phyloP scores from a whole-genome alignment of 2,888 invertebrate species.

The Archips xylosteana region DNA sequence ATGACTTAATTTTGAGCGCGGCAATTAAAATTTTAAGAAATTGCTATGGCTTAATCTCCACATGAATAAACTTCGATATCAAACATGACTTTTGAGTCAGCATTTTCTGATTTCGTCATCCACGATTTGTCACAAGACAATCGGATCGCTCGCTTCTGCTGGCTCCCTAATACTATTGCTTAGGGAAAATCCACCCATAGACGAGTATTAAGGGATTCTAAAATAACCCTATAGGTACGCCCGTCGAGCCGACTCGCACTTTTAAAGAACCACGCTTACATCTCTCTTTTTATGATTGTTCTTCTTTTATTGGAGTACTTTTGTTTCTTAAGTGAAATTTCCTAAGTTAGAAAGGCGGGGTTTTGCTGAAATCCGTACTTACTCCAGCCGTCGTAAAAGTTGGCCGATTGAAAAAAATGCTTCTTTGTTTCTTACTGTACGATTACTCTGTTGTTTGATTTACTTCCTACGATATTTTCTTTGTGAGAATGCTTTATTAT shows the following conservation, averaged over 20 bases:
- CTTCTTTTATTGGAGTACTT: constrained; percentile 84
- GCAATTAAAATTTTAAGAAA: too few species aligned
- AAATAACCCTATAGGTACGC: constrained; percentile 37
- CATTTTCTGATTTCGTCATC: constrained; percentile 5
- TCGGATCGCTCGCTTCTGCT: constrained; percentile 3
- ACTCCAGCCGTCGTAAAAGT: constrained; percentile 79
- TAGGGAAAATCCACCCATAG: constrained; percentile 16
- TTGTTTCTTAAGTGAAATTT: constrained; percentile 84
- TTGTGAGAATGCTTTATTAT: constrained; percentile 13
- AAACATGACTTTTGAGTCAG: neutral
- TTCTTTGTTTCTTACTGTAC: constrained; percentile 53
- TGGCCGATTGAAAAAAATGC: constrained; percentile 78
- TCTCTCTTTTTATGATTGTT: constrained; percentile 83
- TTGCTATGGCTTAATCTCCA: neutral
- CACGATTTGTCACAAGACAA: constrained; percentile 5
- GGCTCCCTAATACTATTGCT: neutral
- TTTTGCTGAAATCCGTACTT: constrained; percentile 80
- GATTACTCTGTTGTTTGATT: constrained; percentile 48
- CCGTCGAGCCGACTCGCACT: constrained; percentile 54
- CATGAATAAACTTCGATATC: neutral
- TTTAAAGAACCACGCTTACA: constrained; percentile 72
- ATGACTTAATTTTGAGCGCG: too few species aligned
- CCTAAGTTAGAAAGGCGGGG: constrained; percentile 77
- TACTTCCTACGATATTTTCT: constrained; percentile 40
- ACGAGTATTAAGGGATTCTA: constrained; percentile 30